Conservation (phyloP, 2,113 vertebrate species). For the Nyctereutes procyonoides region DNA sequence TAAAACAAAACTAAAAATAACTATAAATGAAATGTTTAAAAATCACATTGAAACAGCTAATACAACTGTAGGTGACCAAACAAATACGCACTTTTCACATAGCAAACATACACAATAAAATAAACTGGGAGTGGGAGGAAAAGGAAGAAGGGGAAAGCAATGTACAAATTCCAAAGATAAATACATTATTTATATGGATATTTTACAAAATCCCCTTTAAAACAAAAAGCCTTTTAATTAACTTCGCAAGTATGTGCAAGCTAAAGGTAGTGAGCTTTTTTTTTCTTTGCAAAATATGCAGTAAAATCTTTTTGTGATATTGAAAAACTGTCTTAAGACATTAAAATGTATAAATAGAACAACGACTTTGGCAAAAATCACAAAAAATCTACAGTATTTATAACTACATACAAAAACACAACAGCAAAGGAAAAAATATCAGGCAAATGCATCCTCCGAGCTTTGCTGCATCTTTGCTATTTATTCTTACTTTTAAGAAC, state of each 20-base stretch:
- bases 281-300: slow-evolving; percentile 92
- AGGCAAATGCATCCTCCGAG: slow-evolving; percentile 90
- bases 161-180: slow-evolving; percentile 98
- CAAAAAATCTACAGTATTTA: slow-evolving; percentile 93
- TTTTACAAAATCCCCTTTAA: slow-evolving; percentile 95
- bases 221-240: slow-evolving; percentile 90
- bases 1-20: slow-evolving; percentile 92
- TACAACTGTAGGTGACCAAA: slow-evolving; percentile 93
- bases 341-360: slow-evolving; percentile 97
- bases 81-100: slow-evolving; percentile 94
- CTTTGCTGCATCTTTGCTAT: slow-evolving; percentile 87
- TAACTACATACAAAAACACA: slow-evolving; percentile 96
- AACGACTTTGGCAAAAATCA: slow-evolving; percentile 96
- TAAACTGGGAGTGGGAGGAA: slow-evolving; percentile 86
- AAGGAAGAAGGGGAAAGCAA: slow-evolving; percentile 87
- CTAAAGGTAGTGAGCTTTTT: slow-evolving; percentile 93
- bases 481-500: slow-evolving; percentile 88
- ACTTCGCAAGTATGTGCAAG: slow-evolving; percentile 90
- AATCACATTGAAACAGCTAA: slow-evolving; percentile 96
- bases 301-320: slow-evolving; percentile 91
- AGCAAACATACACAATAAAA: slow-evolving; percentile 96
- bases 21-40: slow-evolving; percentile 91
- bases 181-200: slow-evolving; percentile 99
- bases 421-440: slow-evolving; percentile 93
- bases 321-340: slow-evolving; percentile 97